phyloP scores from a whole-genome alignment of 2,888 invertebrate genomes.

The Cephus nigrinus region DNA sequence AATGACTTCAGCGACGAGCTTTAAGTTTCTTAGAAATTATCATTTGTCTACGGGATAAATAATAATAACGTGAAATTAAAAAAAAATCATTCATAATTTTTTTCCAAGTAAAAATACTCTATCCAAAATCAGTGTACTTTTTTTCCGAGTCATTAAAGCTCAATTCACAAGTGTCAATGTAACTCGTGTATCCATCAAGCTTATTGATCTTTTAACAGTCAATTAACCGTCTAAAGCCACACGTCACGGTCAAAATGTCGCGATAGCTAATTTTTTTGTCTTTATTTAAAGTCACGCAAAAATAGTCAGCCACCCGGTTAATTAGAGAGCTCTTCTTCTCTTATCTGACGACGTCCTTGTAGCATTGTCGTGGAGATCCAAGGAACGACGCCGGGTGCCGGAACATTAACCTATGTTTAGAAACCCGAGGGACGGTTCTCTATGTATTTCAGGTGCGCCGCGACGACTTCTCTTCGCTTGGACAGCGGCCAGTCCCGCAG shows the following conservation, averaged over 20 bases:
- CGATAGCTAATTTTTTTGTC: not conserved
- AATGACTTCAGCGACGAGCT: not conserved
- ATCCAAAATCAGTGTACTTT: not conserved
- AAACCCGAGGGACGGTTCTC: slow-evolving; percentile 45
- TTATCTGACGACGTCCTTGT: slow-evolving; percentile 40
- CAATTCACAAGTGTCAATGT: not conserved
- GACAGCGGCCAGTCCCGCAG: slow-evolving; percentile 52
- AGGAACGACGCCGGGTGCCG: slow-evolving; percentile 23
- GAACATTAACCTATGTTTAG: slow-evolving; percentile 55
- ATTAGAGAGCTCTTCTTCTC: slow-evolving; percentile 16
- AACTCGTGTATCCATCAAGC: not conserved
- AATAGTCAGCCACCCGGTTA: slow-evolving; percentile 16
- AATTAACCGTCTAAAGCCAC: not conserved
- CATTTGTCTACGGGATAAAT: not conserved
- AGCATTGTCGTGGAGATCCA: slow-evolving; percentile 23
- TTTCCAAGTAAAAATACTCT: not conserved
- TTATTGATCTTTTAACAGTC: not conserved
- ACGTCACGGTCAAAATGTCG: not conserved
- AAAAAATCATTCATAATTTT: not conserved
- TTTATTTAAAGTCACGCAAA: not conserved
- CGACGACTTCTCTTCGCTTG: slow-evolving; percentile 44
- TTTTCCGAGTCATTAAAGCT: not conserved
- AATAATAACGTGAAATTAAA: not conserved
- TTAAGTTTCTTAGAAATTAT: not conserved
- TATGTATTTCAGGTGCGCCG: slow-evolving; percentile 56